These are phyloP conservation scores for Mycalesis mineus DNA, from an alignment of 2,888 invertebrate species.

Conservation along the genomic window DNA sequence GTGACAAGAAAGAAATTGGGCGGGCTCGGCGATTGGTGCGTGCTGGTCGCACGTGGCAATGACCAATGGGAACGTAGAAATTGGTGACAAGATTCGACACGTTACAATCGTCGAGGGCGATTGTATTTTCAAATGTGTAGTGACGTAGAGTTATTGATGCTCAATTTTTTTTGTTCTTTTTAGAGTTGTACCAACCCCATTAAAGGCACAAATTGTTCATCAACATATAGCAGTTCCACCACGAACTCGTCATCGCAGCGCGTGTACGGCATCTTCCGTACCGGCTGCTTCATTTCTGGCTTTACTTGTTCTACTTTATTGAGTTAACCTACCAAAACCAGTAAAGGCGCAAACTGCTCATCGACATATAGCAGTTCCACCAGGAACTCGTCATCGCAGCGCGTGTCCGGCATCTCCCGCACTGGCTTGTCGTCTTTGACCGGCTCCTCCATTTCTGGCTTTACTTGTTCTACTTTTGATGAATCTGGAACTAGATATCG, in stretches of 20 bases:
- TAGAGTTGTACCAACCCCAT: constrained; percentile 37
- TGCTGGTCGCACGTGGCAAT: too few species aligned
- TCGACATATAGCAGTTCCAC: constrained; percentile 56
- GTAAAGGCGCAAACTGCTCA: constrained; percentile 46
- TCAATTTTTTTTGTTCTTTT: too few species aligned
- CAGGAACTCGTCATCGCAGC: constrained; percentile 43
- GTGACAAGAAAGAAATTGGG: too few species aligned
- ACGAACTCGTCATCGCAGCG: constrained; percentile 43
- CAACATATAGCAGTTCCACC: constrained; percentile 53
- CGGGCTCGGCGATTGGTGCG: too few species aligned
- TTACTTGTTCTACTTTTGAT: constrained; percentile 31
- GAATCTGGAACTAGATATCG: constrained; percentile 38
- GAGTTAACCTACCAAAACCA: constrained; percentile 40
- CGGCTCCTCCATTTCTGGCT: constrained; percentile 38
- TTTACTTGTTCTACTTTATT: too few species aligned
- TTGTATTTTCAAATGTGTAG: too few species aligned
- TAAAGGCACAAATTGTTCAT: constrained; percentile 50
- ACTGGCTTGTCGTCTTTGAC: constrained; percentile 33
- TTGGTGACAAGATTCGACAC: too few species aligned
- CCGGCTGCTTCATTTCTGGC: constrained; percentile 38
- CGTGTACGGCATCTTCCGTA: constrained; percentile 29
- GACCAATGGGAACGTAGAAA: too few species aligned
- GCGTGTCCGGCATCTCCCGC: constrained; percentile 29
- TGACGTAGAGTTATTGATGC: too few species aligned
- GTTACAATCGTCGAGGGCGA: too few species aligned